phyloP scores from a whole-genome alignment of 2,113 vertebrate genomes.

The Theristicus caerulescens region DNA sequence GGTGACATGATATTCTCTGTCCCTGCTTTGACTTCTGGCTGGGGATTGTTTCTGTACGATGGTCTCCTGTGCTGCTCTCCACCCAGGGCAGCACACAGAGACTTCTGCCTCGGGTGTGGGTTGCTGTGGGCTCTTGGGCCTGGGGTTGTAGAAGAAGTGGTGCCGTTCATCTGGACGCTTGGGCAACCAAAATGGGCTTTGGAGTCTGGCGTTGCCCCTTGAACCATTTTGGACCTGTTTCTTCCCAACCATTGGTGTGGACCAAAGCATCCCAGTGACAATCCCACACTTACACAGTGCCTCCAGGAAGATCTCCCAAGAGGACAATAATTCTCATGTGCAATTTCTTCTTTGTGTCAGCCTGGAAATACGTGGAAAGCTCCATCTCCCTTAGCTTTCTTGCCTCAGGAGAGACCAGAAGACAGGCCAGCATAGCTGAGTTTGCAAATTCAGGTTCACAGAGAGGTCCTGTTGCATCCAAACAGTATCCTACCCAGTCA shows the following conservation, averaged over 20 bases:
- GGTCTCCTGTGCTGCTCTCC: neutral
- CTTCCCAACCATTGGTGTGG: neutral
- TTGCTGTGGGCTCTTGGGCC: neutral
- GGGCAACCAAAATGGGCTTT: neutral
- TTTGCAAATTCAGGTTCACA: neutral
- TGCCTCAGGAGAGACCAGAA: neutral
- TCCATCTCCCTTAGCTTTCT: neutral
- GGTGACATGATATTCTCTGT: neutral
- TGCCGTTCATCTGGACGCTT: neutral
- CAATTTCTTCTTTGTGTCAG: neutral
- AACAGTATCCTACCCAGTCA: neutral
- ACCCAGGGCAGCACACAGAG: neutral
- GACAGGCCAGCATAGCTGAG: neutral
- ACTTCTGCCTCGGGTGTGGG: neutral
- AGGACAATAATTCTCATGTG: neutral
- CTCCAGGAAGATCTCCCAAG: neutral
- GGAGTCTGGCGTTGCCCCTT: neutral
- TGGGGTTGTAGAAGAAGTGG: accelerated
- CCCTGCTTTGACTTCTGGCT: neutral
- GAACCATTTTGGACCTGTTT: neutral
- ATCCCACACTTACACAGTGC: neutral
- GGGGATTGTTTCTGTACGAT: neutral
- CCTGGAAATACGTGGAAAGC: neutral
- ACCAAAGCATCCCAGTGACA: neutral
- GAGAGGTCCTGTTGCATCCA: neutral